Base-by-base conservation (phyloP, 64 coral and sea anemone genomes). In the Anthopleura sola region DNA sequence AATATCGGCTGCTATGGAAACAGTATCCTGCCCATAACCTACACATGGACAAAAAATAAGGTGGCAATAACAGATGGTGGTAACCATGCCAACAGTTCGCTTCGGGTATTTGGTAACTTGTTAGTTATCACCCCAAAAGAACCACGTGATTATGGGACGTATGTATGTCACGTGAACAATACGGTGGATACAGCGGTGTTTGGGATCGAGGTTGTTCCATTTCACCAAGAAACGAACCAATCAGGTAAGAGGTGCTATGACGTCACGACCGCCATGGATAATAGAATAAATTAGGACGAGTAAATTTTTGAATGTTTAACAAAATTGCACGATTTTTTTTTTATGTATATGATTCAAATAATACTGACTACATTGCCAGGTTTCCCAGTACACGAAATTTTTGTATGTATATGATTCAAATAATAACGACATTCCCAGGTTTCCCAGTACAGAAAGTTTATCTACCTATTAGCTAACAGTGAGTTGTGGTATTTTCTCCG, bases 1-100 rank as follows among this genome's bases (percentile, higher is more conserved):
- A 83, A 83, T 83, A 31, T 83, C 8, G 82, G 82, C 34, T 83
- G 82, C 51, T 83, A 83, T 83, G 82, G 50, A 36, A 60, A 83
- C 82, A 83, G 82, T 83, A 56, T 83, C 20, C 53, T 83, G 5
- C 82, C 82, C 7, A 11, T 83, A 49, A 83, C 48, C n/a, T 83
- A 83, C 29, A 24, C 82, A 24, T 83, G 82, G 82, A 32, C 82
- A 83, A 83, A 83, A 58, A 23, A 83, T 60, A 60, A 60, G 48
- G 28, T 56, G n/a, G 29, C 50, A 83, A 18, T 83, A 3, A 81
- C 36, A 55, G 37, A 55, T 29, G n/a, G 82, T 54, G 47, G 21
- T 54, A 60, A 58, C 26, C 29, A 36, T 56, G 50, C 5, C 37
- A 79, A 79, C 76, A 48, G 38, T 26, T 48, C 38, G 39, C 29